These are phyloP conservation scores for Nomia melanderi DNA, from an alignment of 1,140 invertebrate genomes.

Conservation along the genomic window DNA sequence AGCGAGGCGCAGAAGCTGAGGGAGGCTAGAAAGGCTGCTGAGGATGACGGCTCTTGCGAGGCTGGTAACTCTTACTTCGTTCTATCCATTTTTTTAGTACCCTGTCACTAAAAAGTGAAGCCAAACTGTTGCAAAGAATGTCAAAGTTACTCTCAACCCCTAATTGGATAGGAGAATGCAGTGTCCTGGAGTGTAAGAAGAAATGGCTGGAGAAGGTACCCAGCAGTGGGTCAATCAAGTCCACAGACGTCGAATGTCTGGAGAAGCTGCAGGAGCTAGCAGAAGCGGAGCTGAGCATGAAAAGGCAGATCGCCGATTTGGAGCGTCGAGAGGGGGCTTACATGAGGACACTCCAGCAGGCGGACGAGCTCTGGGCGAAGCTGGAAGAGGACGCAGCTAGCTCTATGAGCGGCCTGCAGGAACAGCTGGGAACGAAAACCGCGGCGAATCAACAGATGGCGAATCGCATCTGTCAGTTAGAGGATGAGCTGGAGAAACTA, in stretches of 20 bases:
- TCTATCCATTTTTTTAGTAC: too few relatives aligned
- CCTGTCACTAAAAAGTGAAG: not conserved
- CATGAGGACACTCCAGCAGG: slow-evolving; percentile 87
- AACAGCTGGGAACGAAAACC: slow-evolving; percentile 67
- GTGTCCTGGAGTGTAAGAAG: slow-evolving; percentile 54
- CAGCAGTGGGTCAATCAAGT: slow-evolving; percentile 68
- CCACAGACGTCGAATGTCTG: slow-evolving; percentile 68
- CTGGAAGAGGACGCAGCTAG: slow-evolving; percentile 81
- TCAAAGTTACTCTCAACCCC: not conserved
- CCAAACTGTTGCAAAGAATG: too few relatives aligned
- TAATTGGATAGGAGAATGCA: slow-evolving; percentile 58
- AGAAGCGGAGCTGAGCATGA: slow-evolving; percentile 71
- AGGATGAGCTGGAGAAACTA: slow-evolving; percentile 63
- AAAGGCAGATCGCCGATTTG: slow-evolving; percentile 83
- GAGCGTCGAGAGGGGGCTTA: slow-evolving; percentile 86
- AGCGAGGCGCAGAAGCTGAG: slow-evolving; percentile 42
- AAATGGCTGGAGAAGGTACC: slow-evolving; percentile 54
- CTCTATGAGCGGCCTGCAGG: slow-evolving; percentile 74
- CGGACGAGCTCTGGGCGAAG: slow-evolving; percentile 87
- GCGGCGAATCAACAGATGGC: slow-evolving; percentile 67
- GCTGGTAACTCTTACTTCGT: too few relatives aligned
- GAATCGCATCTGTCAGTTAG: slow-evolving; percentile 58
- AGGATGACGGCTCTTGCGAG: slow-evolving; percentile 32
- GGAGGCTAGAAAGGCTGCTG: not conserved
- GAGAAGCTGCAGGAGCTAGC: slow-evolving; percentile 71